Evolutionary conservation across 2,113 vertebrate genomes (phyloP).

Genomic region (Aythya baeri): DNA sequence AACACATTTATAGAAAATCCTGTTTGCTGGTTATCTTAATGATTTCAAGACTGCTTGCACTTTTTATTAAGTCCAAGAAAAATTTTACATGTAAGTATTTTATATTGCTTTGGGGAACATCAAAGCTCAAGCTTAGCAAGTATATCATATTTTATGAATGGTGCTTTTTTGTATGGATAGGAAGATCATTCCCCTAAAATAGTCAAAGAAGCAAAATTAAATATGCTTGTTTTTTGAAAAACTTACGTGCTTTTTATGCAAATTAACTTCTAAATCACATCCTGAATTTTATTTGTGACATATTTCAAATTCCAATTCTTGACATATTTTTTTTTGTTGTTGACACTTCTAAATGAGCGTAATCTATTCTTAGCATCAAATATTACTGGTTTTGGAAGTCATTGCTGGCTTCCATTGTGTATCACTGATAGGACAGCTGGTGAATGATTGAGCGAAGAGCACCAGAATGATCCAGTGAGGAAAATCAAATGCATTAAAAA

Average conservation of each 20-base stretch:
- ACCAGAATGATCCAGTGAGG: neutral
- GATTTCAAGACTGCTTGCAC: slow-evolving; percentile 4
- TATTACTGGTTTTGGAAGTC: neutral
- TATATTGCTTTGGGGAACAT: slow-evolving; percentile 10
- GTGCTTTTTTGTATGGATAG: neutral
- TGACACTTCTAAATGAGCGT: neutral
- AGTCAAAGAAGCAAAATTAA: neutral
- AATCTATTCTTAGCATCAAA: slow-evolving; percentile 1
- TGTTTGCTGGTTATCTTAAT: slow-evolving; percentile 11
- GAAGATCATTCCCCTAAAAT: neutral
- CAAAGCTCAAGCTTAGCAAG: slow-evolving; percentile 28
- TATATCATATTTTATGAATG: neutral
- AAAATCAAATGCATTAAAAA: neutral
- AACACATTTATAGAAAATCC: slow-evolving; percentile 11
- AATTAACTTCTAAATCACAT: neutral
- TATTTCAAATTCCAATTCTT: neutral
- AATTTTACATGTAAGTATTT: neutral
- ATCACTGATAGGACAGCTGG: neutral
- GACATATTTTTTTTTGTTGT: neutral
- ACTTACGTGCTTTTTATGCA: neutral
- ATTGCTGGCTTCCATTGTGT: neutral
- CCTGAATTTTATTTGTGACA: neutral
- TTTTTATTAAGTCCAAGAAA: slow-evolving; percentile 1
- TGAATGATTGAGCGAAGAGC: neutral
- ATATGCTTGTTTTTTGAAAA: neutral